A percentile compares a stretch with the other conserved stretches of the same genome.
Conservation (phyloP, 2,797 vertebrate genomes). For the Hydrocynus forskahlii region DNA sequence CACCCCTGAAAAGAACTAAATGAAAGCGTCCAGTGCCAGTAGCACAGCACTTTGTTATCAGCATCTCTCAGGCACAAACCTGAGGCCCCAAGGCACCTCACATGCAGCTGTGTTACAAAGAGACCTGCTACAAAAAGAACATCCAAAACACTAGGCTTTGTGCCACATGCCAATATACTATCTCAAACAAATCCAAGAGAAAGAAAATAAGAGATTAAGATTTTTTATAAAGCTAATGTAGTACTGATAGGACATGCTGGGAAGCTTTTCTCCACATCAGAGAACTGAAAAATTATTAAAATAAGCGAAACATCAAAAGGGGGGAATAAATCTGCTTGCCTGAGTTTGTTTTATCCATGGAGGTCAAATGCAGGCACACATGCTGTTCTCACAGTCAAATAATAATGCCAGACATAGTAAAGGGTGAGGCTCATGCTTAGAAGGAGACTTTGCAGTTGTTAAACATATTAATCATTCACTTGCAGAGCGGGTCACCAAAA, state of each 20-base stretch:
- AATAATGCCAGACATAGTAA: no score
- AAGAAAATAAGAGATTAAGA: neutral
- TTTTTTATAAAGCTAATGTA: neutral
- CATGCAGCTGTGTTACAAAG: conserved; percentile 52
- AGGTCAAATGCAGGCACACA: neutral
- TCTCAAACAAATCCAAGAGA: neutral
- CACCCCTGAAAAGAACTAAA: conserved; percentile 39
- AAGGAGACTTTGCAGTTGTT: neutral
- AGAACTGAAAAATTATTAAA: conserved; percentile 1
- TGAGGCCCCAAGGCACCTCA: conserved; percentile 58
- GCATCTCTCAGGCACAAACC: conserved; percentile 66
- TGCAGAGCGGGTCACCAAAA: neutral
- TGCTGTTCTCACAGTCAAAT: neutral
- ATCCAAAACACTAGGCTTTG: neutral
- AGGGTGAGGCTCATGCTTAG: neutral
- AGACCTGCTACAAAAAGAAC: neutral
- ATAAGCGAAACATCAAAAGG: neutral
- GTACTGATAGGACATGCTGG: neutral
- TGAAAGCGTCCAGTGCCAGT: conserved; percentile 46
- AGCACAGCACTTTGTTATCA: conserved; percentile 58
- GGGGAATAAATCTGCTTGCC: neutral
- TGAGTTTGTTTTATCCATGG: neutral
- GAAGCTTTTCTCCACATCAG: neutral
- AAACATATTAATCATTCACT: neutral
- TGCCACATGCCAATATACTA: neutral